Percentiles rank a stretch among this genome's conserved stretches.
These are phyloP conservation scores for Anguilla marmorata DNA, from an alignment of 2,797 vertebrate species.

Conservation along the genomic window DNA sequence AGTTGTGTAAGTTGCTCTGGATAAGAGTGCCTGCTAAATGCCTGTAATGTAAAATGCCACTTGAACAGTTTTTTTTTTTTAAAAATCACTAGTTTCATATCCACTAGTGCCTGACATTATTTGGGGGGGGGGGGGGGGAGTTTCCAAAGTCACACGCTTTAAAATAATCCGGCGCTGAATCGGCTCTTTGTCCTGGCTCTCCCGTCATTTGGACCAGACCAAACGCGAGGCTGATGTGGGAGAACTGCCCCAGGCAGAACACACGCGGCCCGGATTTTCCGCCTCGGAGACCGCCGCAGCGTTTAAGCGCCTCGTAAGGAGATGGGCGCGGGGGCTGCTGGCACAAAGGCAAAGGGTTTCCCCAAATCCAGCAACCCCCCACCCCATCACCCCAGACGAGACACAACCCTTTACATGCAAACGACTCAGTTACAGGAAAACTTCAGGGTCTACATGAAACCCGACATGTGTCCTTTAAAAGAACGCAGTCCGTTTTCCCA, in stretches of 20 bases:
- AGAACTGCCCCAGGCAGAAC: not conserved
- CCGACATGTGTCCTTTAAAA: not conserved
- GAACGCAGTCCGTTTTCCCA: not conserved
- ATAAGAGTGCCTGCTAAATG: no score
- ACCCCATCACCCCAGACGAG: no score
- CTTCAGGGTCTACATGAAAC: not conserved
- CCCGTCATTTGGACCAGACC: conserved; percentile 42
- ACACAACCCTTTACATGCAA: not conserved
- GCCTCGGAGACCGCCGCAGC: not conserved
- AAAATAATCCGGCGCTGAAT: conserved; percentile 72
- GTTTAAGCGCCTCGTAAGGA: not conserved
- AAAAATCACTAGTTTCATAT: conserved; percentile 43
- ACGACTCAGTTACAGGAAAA: not conserved
- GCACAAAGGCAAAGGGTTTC: not conserved
- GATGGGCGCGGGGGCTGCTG: not conserved
- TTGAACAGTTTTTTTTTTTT: not conserved
- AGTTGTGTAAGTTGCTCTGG: no score
- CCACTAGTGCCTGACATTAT: conserved; percentile 51
- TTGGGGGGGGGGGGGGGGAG: conserved; percentile 55
- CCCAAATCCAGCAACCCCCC: not conserved
- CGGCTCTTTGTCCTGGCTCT: conserved; percentile 65
- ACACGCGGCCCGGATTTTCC: not conserved
- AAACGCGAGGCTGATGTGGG: not conserved
- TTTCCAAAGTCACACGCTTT: conserved; percentile 57
- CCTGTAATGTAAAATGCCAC: not conserved